Percentiles rank a stretch among this genome's conserved stretches.
phyloP scores from a whole-genome alignment of 2,888 invertebrate species.

The Scaeva pyrastri region DNA sequence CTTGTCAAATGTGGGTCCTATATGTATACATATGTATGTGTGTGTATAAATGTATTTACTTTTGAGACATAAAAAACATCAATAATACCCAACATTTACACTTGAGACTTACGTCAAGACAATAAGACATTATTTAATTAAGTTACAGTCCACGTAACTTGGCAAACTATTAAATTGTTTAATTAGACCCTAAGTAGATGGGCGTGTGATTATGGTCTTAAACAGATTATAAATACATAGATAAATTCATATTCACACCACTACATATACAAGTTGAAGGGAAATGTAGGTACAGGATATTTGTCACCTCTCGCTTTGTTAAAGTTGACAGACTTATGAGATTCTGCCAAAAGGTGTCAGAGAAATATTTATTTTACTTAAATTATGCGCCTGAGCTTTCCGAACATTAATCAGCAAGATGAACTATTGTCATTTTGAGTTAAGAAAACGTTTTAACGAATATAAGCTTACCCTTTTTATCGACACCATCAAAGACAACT shows the following conservation, averaged over 20 bases:
- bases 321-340: neutral
- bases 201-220: conserved; percentile 54
- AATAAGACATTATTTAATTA: conserved; percentile 58
- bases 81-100: neutral
- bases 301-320: conserved; percentile 1
- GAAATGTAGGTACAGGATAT: conserved; percentile 14
- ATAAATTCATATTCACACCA: neutral
- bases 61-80: neutral
- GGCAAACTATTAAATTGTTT: conserved; percentile 58
- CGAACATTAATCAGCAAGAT: conserved; percentile 50
- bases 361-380: conserved; percentile 46
- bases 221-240: conserved; percentile 11
- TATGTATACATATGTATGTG: too few species aligned
- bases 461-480: too few species aligned
- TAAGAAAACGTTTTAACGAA: too few species aligned
- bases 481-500: too few species aligned
- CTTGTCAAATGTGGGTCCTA: too few species aligned
- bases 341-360: neutral
- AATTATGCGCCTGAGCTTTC: conserved; percentile 38
- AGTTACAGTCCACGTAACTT: conserved; percentile 52
- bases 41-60: neutral
- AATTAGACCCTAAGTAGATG: conserved; percentile 65
- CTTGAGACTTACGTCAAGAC: neutral
- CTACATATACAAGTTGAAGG: conserved; percentile 19
- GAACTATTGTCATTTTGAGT: conserved; percentile 23